These are phyloP conservation scores for Diaprepes abbreviatus DNA, from an alignment of 2,888 invertebrate species.

Conservation along the genomic window DNA sequence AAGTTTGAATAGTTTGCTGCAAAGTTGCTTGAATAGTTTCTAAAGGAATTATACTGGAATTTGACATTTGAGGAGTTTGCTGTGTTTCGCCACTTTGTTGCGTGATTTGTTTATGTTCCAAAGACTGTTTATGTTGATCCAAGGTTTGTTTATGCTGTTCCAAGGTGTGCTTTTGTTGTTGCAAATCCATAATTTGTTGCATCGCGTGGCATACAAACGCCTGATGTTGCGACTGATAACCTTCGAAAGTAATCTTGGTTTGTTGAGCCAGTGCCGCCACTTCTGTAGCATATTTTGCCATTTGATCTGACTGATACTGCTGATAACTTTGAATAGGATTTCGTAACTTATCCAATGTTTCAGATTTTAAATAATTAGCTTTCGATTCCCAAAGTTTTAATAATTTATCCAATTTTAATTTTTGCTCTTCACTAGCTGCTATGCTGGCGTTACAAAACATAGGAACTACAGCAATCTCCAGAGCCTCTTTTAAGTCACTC, in stretches of 20 bases:
- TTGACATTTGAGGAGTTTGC: slow-evolving; percentile 41
- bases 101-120: slow-evolving; percentile 66
- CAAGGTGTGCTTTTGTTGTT: slow-evolving; percentile 76
- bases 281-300: slow-evolving; percentile 84
- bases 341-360: slow-evolving; percentile 88
- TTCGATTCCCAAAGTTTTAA: slow-evolving; percentile 97
- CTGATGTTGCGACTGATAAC: slow-evolving; percentile 86
- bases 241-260: slow-evolving; percentile 86
- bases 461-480: slow-evolving; percentile 92
- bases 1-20: slow-evolving; percentile 59
- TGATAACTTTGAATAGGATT: slow-evolving; percentile 90
- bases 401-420: slow-evolving; percentile 92
- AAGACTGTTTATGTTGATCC: slow-evolving; percentile 74
- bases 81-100: slow-evolving; percentile 34
- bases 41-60: slow-evolving; percentile 56
- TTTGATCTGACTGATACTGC: slow-evolving; percentile 88
- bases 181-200: slow-evolving; percentile 88
- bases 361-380: slow-evolving; percentile 86
- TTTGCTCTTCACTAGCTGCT: slow-evolving; percentile 89
- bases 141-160: slow-evolving; percentile 67
- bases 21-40: slow-evolving; percentile 61
- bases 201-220: slow-evolving; percentile 93
- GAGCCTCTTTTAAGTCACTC: slow-evolving; percentile 90
- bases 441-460: slow-evolving; percentile 97
- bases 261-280: slow-evolving; percentile 79